Percentiles rank a stretch among this genome's conserved stretches.
Conservation (phyloP, 2,797 vertebrate genomes). For the Sebastes glaucus region DNA sequence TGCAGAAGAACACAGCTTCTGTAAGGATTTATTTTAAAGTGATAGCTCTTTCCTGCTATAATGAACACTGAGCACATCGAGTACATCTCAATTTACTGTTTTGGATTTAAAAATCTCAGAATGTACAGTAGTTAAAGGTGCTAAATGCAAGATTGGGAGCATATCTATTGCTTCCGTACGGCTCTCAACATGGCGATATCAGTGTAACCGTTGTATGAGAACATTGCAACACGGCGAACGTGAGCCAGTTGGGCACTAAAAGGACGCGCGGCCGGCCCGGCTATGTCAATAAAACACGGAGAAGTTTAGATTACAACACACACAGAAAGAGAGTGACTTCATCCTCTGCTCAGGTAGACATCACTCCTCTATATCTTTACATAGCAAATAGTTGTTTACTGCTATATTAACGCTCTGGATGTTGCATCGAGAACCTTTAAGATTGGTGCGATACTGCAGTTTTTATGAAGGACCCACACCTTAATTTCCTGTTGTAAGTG, state of each 20-base stretch:
- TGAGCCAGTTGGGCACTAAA: neutral
- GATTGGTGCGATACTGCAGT: conserved; percentile 67
- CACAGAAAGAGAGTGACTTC: neutral
- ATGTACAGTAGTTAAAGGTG: conserved; percentile 14
- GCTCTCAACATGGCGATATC: neutral
- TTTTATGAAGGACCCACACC: conserved; percentile 70
- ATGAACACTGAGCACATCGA: neutral
- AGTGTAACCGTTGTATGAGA: neutral
- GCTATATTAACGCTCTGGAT: neutral
- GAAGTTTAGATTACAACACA: neutral
- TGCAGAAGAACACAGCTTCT: conserved; percentile 45
- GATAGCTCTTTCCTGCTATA: conserved; percentile 2
- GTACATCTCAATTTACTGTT: conserved; percentile 1
- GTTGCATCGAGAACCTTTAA: neutral
- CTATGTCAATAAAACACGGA: neutral
- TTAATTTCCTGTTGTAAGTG: conserved; percentile 83
- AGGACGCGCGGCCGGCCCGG: rapidly evolving
- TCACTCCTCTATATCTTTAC: neutral
- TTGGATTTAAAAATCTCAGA: conserved; percentile 12
- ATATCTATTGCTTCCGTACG: rapidly evolving
- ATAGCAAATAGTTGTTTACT: neutral
- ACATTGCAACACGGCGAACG: neutral
- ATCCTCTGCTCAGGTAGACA: neutral
- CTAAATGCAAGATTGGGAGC: neutral
- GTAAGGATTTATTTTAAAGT: conserved; percentile 24